A percentile compares a stretch with the other conserved stretches of the same genome.
Evolutionary conservation across 1,140 invertebrate genomes (phyloP).

Genomic region (Cardiocondyla obscurior): DNA sequence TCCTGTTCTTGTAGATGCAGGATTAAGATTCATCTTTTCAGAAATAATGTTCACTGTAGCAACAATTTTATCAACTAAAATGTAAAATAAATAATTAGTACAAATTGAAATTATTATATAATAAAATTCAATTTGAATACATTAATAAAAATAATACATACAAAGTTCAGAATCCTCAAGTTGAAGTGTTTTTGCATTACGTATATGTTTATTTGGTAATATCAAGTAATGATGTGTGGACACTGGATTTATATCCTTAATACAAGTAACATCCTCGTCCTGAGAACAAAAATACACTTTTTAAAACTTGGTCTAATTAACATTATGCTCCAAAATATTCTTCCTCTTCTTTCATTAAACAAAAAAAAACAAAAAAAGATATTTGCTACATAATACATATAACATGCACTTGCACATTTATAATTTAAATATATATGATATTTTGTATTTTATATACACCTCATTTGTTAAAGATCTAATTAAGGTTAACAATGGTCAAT

Average conservation of each 20-base stretch:
- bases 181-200: constrained; percentile 88
- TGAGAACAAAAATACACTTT: constrained; percentile 85
- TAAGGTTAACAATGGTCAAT: constrained; percentile 40
- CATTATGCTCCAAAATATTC: no score
- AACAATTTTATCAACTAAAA: constrained; percentile 87
- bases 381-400: neutral
- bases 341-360: no score
- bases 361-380: no score
- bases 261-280: constrained; percentile 91
- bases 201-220: constrained; percentile 91
- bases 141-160: constrained; percentile 80
- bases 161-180: constrained; percentile 87
- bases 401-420: neutral
- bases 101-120: constrained; percentile 42
- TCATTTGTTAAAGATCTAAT: neutral
- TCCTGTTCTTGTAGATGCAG: constrained; percentile 88
- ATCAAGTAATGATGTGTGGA: constrained; percentile 92
- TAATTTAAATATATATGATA: neutral
- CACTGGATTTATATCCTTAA: constrained; percentile 93
- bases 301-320: no score
- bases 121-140: neutral
- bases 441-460: neutral
- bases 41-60: constrained; percentile 85
- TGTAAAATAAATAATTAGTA: constrained; percentile 53
- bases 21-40: constrained; percentile 83